phyloP scores from a whole-genome alignment of 2,113 vertebrate genomes.

The Leucoraja erinaceus region DNA sequence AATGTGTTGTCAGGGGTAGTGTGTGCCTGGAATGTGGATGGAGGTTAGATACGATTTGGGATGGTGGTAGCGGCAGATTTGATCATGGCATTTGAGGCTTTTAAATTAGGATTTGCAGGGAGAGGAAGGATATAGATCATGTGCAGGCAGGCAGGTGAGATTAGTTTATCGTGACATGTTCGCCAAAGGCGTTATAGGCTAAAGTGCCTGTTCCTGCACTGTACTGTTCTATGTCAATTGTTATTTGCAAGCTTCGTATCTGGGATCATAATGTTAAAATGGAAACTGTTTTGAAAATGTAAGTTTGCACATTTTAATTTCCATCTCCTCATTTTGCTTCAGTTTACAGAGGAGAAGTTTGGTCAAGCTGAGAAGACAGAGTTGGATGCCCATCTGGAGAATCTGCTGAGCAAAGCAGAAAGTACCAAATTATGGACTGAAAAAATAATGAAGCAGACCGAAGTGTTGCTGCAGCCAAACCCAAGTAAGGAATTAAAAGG shows the following conservation, averaged over 20 bases:
- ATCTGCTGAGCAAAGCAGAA: slow-evolving; percentile 86
- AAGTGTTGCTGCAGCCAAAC: slow-evolving; percentile 91
- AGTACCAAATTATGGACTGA: slow-evolving; percentile 93
- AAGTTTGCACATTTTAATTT: neutral
- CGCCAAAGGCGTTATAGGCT: too few relatives aligned
- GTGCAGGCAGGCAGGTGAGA: too few relatives aligned
- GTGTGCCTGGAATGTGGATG: too few relatives aligned
- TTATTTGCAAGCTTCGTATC: neutral
- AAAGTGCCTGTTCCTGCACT: too few relatives aligned
- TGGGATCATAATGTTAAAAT: neutral
- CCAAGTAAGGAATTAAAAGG: slow-evolving; percentile 72
- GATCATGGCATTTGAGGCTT: too few relatives aligned
- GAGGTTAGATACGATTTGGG: too few relatives aligned
- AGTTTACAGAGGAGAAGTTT: slow-evolving; percentile 98
- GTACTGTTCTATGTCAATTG: too few relatives aligned
- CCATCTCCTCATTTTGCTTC: slow-evolving; percentile 14
- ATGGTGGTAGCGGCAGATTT: too few relatives aligned
- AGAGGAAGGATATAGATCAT: too few relatives aligned
- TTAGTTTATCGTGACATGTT: too few relatives aligned
- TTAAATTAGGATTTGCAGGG: too few relatives aligned
- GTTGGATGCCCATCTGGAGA: slow-evolving; percentile 93
- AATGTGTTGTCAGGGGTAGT: too few relatives aligned
- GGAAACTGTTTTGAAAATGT: neutral
- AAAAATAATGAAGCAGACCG: slow-evolving; percentile 92
- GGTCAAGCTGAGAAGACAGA: slow-evolving; percentile 97